Conservation (phyloP, 2,113 vertebrate genomes). For the Saiga tatarica region DNA sequence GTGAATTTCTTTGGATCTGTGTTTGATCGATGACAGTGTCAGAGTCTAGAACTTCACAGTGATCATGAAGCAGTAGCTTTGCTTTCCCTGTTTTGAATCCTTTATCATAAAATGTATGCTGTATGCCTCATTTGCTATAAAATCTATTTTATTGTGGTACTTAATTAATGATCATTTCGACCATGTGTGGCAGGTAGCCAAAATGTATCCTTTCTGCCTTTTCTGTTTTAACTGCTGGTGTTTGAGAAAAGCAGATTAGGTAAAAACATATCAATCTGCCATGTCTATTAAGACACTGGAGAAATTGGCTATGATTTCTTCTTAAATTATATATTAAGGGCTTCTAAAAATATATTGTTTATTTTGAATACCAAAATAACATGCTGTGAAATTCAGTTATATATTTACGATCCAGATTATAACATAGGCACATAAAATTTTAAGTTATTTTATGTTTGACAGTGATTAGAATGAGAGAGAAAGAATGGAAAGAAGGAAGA, state of each 20-base stretch:
- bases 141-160: slow-evolving; percentile 78
- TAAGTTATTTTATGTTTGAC: slow-evolving; percentile 49
- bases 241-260: slow-evolving; percentile 75
- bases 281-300: slow-evolving; percentile 60
- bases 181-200: slow-evolving; percentile 77
- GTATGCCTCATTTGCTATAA: slow-evolving; percentile 79
- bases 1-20: neutral
- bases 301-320: slow-evolving; percentile 60
- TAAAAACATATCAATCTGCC: slow-evolving; percentile 69
- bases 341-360: slow-evolving; percentile 48
- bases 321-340: slow-evolving; percentile 63
- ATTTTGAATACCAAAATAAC: slow-evolving; percentile 57
- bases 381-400: slow-evolving; percentile 31
- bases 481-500: neutral
- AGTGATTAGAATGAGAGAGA: slow-evolving; percentile 55
- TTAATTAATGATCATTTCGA: slow-evolving; percentile 80
- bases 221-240: slow-evolving; percentile 49
- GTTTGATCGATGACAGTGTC: neutral
- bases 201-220: slow-evolving; percentile 64
- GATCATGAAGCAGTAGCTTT: slow-evolving; percentile 54
- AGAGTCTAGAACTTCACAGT: slow-evolving; percentile 53
- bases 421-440: slow-evolving; percentile 26
- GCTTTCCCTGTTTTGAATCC: slow-evolving; percentile 69
- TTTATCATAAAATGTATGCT: slow-evolving; percentile 71
- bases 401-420: neutral